phyloP scores from a whole-genome alignment of 2,888 invertebrate genomes.

The Candidula unifasciata region DNA sequence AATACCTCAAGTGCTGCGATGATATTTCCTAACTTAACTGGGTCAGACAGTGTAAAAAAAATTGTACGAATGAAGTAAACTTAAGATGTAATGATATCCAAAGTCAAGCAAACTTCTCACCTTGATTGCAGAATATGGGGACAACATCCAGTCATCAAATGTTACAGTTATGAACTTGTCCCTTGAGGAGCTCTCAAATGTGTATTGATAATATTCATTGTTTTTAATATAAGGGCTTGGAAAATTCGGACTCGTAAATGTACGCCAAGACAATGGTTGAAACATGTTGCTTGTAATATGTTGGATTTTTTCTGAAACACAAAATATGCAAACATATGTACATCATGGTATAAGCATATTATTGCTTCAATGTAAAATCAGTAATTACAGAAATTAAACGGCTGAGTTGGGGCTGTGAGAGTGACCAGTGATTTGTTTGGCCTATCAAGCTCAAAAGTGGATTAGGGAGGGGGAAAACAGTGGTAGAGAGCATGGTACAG shows the following conservation, averaged over 20 bases:
- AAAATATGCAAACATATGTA: background rate
- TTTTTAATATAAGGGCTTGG: constrained; percentile 31
- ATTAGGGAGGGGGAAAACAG: no score
- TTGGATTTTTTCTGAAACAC: constrained; percentile 31
- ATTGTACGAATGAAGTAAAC: no score
- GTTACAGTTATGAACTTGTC: constrained; percentile 45
- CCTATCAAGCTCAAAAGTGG: no score
- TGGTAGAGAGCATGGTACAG: no score
- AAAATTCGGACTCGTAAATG: constrained; percentile 43
- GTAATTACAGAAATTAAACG: background rate
- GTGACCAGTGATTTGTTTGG: no score
- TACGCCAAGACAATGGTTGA: background rate
- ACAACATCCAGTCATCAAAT: constrained; percentile 52
- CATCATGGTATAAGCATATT: background rate
- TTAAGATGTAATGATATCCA: no score
- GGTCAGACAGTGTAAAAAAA: no score
- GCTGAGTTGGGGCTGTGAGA: no score
- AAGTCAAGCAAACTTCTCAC: constrained; percentile 23
- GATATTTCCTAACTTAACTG: no score
- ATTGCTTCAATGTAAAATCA: background rate
- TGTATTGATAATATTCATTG: constrained; percentile 36
- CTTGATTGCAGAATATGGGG: constrained; percentile 32
- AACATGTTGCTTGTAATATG: background rate
- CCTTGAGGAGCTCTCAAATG: background rate
- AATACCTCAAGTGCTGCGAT: no score